Percentiles rank a stretch among this genome's conserved stretches.
These are phyloP conservation scores for Mormyrops boulengeri DNA, from an alignment of 2,797 vertebrate species.

Conservation along the genomic window DNA sequence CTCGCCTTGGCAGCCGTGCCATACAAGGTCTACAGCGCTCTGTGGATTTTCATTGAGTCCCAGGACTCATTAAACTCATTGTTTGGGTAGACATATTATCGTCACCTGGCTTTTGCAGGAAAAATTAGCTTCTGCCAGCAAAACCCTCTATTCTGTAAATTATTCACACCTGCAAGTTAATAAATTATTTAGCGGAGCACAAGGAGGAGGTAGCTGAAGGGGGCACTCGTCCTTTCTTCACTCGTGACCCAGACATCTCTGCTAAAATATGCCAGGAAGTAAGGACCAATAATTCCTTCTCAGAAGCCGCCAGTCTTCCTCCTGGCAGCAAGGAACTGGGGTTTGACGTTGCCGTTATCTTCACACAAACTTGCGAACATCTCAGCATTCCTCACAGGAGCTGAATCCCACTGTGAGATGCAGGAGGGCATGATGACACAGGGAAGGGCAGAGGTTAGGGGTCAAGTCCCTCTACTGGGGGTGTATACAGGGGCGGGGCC, in stretches of 20 bases:
- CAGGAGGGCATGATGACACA: neutral
- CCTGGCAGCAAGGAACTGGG: neutral
- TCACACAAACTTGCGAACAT: neutral
- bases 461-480: neutral
- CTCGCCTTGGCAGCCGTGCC: neutral
- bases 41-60: neutral
- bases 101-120: neutral
- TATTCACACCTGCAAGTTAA: constrained; percentile 12
- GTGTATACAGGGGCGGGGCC: neutral
- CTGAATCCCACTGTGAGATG: neutral
- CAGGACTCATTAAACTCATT: neutral
- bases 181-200: constrained; percentile 7
- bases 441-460: neutral
- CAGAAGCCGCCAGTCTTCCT: neutral
- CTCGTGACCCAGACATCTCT: neutral
- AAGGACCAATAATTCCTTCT: neutral
- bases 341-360: neutral
- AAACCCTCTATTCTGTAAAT: constrained; percentile 3
- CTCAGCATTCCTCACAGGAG: neutral
- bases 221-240: neutral
- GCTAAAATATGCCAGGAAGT: neutral
- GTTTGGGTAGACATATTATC: neutral
- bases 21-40: neutral
- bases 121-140: constrained; percentile 10
- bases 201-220: neutral